Evolutionary conservation across 2,888 invertebrate species (phyloP).

Genomic region (Volucella zonaria): DNA sequence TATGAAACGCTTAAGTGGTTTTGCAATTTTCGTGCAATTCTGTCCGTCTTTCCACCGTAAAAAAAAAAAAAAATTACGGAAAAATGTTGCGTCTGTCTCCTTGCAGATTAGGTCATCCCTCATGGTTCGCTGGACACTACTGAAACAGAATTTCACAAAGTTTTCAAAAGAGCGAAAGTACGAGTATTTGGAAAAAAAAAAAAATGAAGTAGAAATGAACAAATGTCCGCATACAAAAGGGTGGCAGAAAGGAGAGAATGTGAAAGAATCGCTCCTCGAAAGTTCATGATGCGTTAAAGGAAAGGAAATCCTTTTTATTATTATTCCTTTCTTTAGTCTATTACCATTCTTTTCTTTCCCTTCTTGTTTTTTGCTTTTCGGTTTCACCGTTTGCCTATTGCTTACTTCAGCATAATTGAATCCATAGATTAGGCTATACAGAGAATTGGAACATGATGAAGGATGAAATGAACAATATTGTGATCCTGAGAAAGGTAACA

Average conservation of each 20-base stretch:
- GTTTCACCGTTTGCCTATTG: slow-evolving; percentile 3
- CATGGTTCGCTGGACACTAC: slow-evolving; percentile 31
- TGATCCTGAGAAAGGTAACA: not conserved
- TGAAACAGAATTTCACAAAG: slow-evolving; percentile 6
- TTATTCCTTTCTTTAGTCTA: not conserved
- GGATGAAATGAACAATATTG: not conserved
- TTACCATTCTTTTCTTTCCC: not conserved
- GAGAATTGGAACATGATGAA: too few relatives aligned
- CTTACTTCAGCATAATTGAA: slow-evolving; percentile 52
- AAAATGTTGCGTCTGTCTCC: not conserved
- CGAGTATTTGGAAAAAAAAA: slow-evolving; percentile 15
- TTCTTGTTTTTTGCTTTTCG: not conserved
- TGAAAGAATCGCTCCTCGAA: slow-evolving; percentile 30
- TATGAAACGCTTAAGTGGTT: slow-evolving; percentile 58
- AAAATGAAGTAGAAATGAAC: slow-evolving; percentile 12
- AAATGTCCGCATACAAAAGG: not conserved
- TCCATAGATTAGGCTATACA: slow-evolving; percentile 33
- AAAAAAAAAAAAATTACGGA: too few relatives aligned
- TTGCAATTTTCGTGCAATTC: slow-evolving; percentile 19
- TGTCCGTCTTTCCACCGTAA: not conserved
- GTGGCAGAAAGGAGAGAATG: not conserved
- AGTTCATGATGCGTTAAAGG: slow-evolving; percentile 58
- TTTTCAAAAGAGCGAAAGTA: not conserved
- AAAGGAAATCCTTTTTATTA: slow-evolving; percentile 16
- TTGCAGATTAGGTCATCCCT: slow-evolving; percentile 22